Evolutionary conservation across 2,888 invertebrate species (phyloP).

Genomic region (Emesis russula): DNA sequence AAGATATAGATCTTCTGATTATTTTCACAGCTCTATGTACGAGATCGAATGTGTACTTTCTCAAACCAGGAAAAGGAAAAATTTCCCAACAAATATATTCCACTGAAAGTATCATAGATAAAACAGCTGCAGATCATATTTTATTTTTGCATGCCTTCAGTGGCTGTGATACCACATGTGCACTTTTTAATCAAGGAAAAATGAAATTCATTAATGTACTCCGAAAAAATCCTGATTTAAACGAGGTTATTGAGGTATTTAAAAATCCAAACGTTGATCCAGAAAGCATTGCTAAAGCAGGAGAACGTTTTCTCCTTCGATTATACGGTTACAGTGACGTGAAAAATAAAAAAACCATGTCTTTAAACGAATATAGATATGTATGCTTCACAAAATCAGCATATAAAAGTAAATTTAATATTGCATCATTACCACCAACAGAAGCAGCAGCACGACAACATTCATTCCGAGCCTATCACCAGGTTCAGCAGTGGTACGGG

Average conservation of each 20-base stretch:
- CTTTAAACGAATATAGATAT: conserved; percentile 40
- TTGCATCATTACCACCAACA: conserved; percentile 45
- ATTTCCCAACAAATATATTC: too few relatives aligned
- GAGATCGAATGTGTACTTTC: too few relatives aligned
- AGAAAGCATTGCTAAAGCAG: conserved; percentile 44
- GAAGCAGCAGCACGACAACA: conserved; percentile 62
- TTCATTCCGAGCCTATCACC: conserved; percentile 58
- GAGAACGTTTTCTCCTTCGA: conserved; percentile 34
- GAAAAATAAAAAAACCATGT: conserved; percentile 27
- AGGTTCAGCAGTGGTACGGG: conserved; percentile 56
- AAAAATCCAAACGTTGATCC: conserved; percentile 76
- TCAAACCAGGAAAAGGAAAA: too few relatives aligned
- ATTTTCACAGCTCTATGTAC: too few relatives aligned
- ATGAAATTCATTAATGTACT: conserved; percentile 82
- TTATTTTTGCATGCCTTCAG: too few relatives aligned
- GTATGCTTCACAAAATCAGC: conserved; percentile 47
- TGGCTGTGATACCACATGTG: too few relatives aligned
- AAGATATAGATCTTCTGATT: too few relatives aligned
- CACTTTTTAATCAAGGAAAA: too few relatives aligned
- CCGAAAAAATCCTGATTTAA: conserved; percentile 74
- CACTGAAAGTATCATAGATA: too few relatives aligned
- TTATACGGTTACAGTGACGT: conserved; percentile 44
- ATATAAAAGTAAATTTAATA: conserved; percentile 28
- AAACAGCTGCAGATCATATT: too few relatives aligned
- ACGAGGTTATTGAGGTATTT: too few relatives aligned